Evolutionary conservation across 1,140 invertebrate genomes (phyloP), one percentile per base, ranked within the genome.

Genomic region (Dendroctonus valens): DNA sequence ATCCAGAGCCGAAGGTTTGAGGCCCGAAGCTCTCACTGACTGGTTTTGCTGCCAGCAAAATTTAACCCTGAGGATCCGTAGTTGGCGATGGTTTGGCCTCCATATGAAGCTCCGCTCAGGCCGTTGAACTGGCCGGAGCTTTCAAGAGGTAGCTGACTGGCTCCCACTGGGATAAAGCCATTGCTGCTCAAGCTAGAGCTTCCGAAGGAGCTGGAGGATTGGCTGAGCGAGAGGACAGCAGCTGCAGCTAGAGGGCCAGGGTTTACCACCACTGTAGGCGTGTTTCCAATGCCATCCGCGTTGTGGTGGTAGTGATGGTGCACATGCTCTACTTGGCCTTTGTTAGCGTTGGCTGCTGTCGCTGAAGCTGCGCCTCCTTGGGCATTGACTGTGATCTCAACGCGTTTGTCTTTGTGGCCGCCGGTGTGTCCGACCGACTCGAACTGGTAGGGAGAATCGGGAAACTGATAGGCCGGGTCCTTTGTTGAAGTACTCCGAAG

Each of bases 261-360:
- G 63, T 84, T 84, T 41, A 76, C 74, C 5, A 87, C 84, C 41
- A 85, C 83, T 60, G 83, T 83, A 5, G 83, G 83, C 15, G 80
- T 77, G 68, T 85, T 85, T 26, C 77, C 70, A 26, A 59, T 78
- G 50, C 53, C 70, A 57, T 80, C 82, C 26, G 88, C 86, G 26
- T 83, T 82, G 71, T 93, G 90, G 64, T 92, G 90, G 70, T 86
- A 91, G 72, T 93, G 91, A 79, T 93, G 91, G 75, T 93, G 91
- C 26, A 92, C 86, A 74, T 92, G 89, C 69, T 67, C 59, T 6
- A 14, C 14, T 39, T 37, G 11, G 6, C 48, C 59, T 48, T 55
- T 65, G 41, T 12, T 38, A 42, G 41, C 38, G 15, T 11, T 66
- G 11, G 60, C 41, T 26, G 41, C 39, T 12, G 44, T 61, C 6